These are phyloP conservation scores for Reinhardtius hippoglossoides DNA, from an alignment of 2,113 vertebrate species.

Conservation along the genomic window DNA sequence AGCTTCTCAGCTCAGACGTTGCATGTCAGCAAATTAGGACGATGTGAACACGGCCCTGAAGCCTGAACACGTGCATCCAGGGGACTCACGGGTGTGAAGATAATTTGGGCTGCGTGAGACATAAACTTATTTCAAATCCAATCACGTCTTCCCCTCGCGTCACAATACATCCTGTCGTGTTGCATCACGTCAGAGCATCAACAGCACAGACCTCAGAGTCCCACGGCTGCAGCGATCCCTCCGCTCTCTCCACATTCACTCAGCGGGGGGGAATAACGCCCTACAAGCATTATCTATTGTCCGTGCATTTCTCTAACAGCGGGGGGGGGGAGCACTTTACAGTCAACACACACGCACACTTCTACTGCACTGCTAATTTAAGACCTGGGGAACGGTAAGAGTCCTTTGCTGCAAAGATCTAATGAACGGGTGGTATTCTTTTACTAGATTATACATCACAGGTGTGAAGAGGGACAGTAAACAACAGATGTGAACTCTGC, in stretches of 20 bases:
- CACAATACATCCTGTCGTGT: constrained; percentile 3
- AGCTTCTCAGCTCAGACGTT: neutral
- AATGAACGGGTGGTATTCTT: neutral
- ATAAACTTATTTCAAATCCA: constrained; percentile 7
- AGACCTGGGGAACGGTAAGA: neutral
- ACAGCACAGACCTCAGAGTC: neutral
- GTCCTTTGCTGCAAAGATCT: neutral
- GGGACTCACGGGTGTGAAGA: constrained; percentile 14
- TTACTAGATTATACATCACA: too few relatives aligned
- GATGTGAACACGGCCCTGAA: neutral
- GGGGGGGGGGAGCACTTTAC: constrained; percentile 10
- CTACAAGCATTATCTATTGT: neutral
- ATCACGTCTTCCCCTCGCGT: constrained; percentile 4
- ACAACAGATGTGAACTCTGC: too few relatives aligned
- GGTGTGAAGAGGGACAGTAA: too few relatives aligned
- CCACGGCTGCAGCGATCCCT: neutral
- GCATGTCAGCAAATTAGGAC: constrained; percentile 18
- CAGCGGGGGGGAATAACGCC: constrained; percentile 18
- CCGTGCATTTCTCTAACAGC: constrained; percentile 5
- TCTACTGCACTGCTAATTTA: neutral
- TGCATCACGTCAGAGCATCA: constrained; percentile 12
- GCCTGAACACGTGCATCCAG: neutral
- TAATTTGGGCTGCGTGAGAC: constrained; percentile 11
- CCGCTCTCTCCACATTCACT: neutral
- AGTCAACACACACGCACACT: constrained; percentile 5